Evolutionary conservation across 2,888 invertebrate species (phyloP), one percentile per base, ranked within the genome.

Genomic region (Chelonus formosanus): DNA sequence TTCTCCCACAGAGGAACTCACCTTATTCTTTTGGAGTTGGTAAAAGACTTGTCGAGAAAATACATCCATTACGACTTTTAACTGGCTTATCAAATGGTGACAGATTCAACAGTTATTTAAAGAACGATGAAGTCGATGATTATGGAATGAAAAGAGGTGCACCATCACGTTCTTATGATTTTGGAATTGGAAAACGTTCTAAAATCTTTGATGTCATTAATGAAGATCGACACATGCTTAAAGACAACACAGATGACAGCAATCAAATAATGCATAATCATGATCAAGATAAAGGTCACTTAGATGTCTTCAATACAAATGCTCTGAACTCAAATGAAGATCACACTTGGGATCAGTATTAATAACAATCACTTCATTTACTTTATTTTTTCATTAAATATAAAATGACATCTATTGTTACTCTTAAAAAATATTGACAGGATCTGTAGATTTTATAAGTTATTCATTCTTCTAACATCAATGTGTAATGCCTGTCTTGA

Each of bases 1-100:
- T 61, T 69, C 73, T 70, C 3, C 75, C 20, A 20, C 20, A 91
- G 81, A 87, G 90, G 64, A 87, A 88, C 36, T 88, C 89, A 34
- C 89, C 89, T 0, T 91, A 90, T 84, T 88, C 89, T 35, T 91
- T 91, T 76, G 91, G 91, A 0, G 85, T 91, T n/a, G 91, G 91
- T 1, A 89, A 91, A 73, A 87, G 91, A 7, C 85, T 86, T 69
- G 79, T 77, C 7, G 43, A 50, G 5, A 47, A 56, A 4, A 67
- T 84, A 8, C 57, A 61, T 84, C 67, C 84, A 1, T n/a, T 65
- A 48, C 59, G 54, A 60, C 64, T 69, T 32, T 56, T 65, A 43
- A 20, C 47, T 48, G 67, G 44, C 40, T 67, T 63, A 34, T 20
- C 63, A 47, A 76, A 85, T 3, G 84, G 85, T 3, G 76, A 85